Conservation (phyloP, 2,113 vertebrate genomes). For the Mystacornis crossleyi region DNA sequence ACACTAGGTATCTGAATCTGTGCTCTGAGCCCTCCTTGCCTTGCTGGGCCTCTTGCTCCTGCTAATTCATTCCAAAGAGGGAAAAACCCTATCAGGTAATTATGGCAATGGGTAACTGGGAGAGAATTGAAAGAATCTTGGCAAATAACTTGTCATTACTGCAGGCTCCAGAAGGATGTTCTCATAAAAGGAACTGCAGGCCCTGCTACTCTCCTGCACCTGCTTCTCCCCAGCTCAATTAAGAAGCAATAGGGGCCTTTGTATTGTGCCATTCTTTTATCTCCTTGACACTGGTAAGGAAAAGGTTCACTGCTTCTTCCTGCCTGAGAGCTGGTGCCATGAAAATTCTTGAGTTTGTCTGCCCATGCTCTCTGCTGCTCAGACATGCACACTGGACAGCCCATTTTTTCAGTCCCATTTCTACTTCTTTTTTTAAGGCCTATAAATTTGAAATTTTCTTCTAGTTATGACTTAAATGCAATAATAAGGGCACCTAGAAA, state of each 20-base stretch:
- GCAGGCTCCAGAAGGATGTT: conserved; percentile 33
- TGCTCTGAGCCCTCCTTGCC: neutral
- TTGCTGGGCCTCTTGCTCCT: neutral
- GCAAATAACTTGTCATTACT: neutral
- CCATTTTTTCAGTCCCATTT: neutral
- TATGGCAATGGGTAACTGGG: neutral
- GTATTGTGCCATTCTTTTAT: neutral
- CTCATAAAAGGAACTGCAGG: conserved; percentile 36
- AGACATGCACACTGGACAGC: neutral
- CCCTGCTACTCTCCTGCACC: conserved; percentile 22
- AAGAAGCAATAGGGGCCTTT: neutral
- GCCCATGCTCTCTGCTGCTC: neutral
- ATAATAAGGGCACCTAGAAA: neutral
- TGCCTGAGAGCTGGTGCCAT: neutral
- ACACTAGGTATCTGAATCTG: neutral
- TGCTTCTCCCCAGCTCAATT: conserved; percentile 24
- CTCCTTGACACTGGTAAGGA: neutral
- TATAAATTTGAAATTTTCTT: neutral
- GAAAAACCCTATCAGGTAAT: neutral
- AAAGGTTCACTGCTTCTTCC: neutral
- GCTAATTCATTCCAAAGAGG: neutral
- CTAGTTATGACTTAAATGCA: neutral
- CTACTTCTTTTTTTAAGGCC: neutral
- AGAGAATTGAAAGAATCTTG: conserved; percentile 34
- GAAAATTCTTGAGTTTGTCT: neutral